Evolutionary conservation across 1,140 invertebrate genomes (phyloP), one percentile per base, ranked within the genome.

Genomic region (Drosophila dunni): DNA sequence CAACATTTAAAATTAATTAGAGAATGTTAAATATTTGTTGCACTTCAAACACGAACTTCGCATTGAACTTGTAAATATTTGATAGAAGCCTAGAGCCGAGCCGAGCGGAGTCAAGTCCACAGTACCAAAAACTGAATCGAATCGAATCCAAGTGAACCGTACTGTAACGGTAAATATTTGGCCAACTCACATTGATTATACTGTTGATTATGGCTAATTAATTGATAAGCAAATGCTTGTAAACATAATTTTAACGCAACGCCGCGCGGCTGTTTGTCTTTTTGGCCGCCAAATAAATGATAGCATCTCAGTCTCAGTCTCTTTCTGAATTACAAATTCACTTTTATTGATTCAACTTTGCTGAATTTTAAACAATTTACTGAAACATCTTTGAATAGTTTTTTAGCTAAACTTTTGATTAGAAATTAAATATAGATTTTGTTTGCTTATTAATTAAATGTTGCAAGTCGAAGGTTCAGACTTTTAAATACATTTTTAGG

Each of bases 121-220:
- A 8, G 24, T 24, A 33, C n/a, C 10, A 24, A 34, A 9, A 50
- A 33, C 36, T 29, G 46, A 71, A 68, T 45, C 46, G 48, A 61
- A 46, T 40, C 48, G 34, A 66, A 77, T 69, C 60, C 44, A 71
- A 75, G 70, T 50, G 64, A 34, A 62, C 54, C 46, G 46, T 38
- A 60, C 42, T 63, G 70, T 65, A 79, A 53, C 62, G 53, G 69
- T 69, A 83, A 86, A 86, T 89, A 86, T 86, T 86, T 83, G 65
- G 44, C 15, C 61, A 40, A 57, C 48, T 70, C 69, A 82, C 80
- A 83, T 82, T 74, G 74, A 70, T 82, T 82, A 58, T 77, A 48
- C 56, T 80, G 69, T 88, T 89, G 84, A 79, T 75, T 66, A 89
- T 80, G 73, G 84, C 84, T 89, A 89, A 88, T 88, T 88, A 88